phyloP scores from a whole-genome alignment of 1,140 invertebrate genomes.

The Diorhabda carinulata region DNA sequence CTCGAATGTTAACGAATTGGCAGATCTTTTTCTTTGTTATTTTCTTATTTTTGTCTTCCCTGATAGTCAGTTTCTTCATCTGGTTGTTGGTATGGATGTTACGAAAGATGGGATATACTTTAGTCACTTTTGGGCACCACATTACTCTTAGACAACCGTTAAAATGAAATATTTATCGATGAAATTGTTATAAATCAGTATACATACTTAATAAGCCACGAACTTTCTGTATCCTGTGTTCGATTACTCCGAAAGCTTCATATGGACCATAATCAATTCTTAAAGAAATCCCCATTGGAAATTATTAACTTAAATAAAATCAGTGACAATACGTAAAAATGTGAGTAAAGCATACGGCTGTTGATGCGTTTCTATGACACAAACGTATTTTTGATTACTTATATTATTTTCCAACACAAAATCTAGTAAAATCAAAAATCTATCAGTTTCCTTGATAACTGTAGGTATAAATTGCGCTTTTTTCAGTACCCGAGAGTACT shows the following conservation, averaged over 20 bases:
- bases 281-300: neutral
- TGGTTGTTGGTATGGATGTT: neutral
- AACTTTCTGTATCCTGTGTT: slow-evolving; percentile 31
- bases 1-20: neutral
- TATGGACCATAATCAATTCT: slow-evolving; percentile 32
- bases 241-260: slow-evolving; percentile 31
- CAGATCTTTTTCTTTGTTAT: neutral
- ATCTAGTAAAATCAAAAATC: too few relatives aligned
- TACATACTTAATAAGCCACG: slow-evolving; percentile 25
- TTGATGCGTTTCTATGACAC: too few relatives aligned
- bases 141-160: neutral
- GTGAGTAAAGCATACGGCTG: too few relatives aligned
- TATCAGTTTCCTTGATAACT: too few relatives aligned
- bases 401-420: too few relatives aligned
- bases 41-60: neutral
- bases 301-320: too few relatives aligned
- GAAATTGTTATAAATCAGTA: neutral
- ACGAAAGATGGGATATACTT: neutral
- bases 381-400: too few relatives aligned
- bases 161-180: neutral
- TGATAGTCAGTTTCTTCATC: neutral
- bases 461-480: too few relatives aligned
- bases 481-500: too few relatives aligned
- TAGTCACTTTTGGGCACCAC: neutral
- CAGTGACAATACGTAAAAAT: too few relatives aligned